Evolutionary conservation across 2,888 invertebrate genomes (phyloP), one percentile per base, ranked within the genome.

Genomic region (Zootermopsis nevadensis): DNA sequence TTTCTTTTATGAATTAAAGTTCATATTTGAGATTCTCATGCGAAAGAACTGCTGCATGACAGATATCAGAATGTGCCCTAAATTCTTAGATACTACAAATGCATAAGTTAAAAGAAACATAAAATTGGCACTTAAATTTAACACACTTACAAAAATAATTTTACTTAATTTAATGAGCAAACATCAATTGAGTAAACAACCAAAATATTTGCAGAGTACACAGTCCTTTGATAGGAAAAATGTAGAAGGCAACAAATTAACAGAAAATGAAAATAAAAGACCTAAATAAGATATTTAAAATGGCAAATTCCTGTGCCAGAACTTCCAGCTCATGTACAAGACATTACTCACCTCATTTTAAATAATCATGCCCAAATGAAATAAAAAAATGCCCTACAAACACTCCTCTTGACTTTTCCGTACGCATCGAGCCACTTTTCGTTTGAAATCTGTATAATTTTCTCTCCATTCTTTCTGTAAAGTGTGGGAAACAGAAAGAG

Each of bases 401-500:
- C 96, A 96, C 92, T 97, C 97, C 91, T 99, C 99, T 94, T 99
- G 98, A 94, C 98, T 99, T 93, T 97, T 97, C 92, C 99, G 94
- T 90, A 99, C 99, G 93, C 98, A 98, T 91, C 96, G 94, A 88
- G 98, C 97, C 88, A 99, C 99, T 94, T 97, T 97, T 92, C 97
- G 94, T 93, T 98, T 99, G 93, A 99, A 99, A 92, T 98, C 98
- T 90, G 95, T 93, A 92, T 97, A 97, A 91, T 97, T 95, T 92
- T 99, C 98, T 91, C 99, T 94, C 97, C 98, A 98, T 93, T 98
- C 98, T 95, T 99, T 99, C 97, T 97, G 93, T 89, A 93, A 91
- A 90, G 55, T 55, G 72, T 31, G n/a, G 31, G 30, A 77, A 35
- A 72, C 27, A 67, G 15, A 81, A 81, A 77, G 74, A 74, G 79